Conservation (phyloP, 2,797 vertebrate species). For the Rousettus madagascariensis region DNA sequence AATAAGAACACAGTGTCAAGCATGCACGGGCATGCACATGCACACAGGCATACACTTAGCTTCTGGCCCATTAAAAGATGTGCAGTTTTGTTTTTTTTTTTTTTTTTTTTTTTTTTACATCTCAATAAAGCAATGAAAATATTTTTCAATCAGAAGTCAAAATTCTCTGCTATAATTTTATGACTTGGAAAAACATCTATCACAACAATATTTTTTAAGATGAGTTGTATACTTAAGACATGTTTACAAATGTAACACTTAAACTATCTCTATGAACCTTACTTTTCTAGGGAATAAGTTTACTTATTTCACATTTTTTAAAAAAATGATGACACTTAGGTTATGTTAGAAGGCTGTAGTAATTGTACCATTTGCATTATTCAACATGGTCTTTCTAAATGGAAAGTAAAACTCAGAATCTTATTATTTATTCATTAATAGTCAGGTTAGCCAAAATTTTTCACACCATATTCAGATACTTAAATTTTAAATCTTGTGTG, state of each 20-base stretch:
- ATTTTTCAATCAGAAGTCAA: neutral
- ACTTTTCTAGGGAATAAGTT: neutral
- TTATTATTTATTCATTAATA: neutral
- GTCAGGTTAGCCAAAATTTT: neutral
- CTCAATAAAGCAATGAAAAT: neutral
- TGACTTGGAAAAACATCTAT: neutral
- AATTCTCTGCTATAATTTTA: neutral
- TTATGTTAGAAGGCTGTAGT: neutral
- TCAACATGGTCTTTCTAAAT: neutral
- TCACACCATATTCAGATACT: neutral
- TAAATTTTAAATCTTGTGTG: neutral
- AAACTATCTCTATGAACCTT: neutral
- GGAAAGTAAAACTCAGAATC: neutral
- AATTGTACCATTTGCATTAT: neutral
- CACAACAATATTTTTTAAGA: neutral
- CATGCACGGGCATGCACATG: neutral
- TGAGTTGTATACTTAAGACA: neutral
- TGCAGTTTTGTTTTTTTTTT: too few relatives aligned
- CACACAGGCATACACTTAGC: neutral
- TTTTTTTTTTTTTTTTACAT: neutral
- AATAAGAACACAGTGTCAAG: neutral
- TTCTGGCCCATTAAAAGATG: neutral
- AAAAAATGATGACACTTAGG: neutral
- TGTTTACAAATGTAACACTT: neutral
- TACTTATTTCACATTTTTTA: neutral